phyloP scores from a whole-genome alignment of 64 coral and sea anemone species.

The Stichodactyla mertensii region DNA sequence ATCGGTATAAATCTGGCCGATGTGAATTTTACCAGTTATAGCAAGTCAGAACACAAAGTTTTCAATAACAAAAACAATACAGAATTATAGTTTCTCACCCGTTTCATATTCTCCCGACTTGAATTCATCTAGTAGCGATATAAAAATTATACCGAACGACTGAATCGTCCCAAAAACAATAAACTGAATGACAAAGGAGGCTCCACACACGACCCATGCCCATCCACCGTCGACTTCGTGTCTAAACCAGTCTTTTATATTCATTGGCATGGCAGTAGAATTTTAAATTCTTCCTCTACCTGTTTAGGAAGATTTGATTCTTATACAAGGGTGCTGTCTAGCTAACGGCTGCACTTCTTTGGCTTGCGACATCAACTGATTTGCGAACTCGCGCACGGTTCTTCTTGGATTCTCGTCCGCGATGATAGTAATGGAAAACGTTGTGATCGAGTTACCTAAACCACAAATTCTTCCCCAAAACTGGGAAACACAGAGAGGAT shows the following conservation, averaged over 20 bases:
- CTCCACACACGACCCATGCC: constrained; percentile 80
- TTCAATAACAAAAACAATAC: not conserved
- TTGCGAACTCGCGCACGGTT: too few species aligned
- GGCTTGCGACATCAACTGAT: not conserved
- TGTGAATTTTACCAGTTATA: too few species aligned
- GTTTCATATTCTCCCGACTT: constrained; percentile 74
- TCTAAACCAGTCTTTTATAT: not conserved
- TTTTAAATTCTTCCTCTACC: not conserved
- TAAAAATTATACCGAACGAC: constrained; percentile 78
- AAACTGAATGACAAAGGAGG: constrained; percentile 62
- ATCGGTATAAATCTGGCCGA: too few species aligned
- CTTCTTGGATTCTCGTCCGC: too few species aligned
- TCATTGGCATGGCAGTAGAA: not conserved
- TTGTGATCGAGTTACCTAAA: too few species aligned
- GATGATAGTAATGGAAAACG: too few species aligned
- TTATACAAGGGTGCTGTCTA: not conserved
- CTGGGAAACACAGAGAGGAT: too few species aligned
- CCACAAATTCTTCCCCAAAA: too few species aligned
- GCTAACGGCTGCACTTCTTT: not conserved
- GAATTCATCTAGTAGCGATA: constrained; percentile 74
- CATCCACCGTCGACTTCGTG: constrained; percentile 65
- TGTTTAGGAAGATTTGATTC: not conserved
- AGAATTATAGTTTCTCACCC: constrained; percentile 32
- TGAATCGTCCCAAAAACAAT: constrained; percentile 76
- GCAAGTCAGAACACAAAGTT: too few species aligned